Evolutionary conservation across 1,140 invertebrate species (phyloP), one percentile per base, ranked within the genome.

Genomic region (Achatina immaculata): DNA sequence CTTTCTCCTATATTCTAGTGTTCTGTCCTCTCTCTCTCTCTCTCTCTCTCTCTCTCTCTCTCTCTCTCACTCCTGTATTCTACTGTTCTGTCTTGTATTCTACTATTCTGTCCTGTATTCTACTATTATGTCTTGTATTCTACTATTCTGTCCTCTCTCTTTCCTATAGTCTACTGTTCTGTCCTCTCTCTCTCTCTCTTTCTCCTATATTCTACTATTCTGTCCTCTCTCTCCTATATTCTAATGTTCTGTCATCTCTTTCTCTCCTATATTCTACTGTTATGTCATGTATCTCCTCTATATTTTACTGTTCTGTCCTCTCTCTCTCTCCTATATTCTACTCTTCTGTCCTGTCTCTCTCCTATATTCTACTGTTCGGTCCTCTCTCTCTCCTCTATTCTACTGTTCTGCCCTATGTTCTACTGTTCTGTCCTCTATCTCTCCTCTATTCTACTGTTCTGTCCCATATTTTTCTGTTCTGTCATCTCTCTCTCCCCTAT

Each of bases 1-100:
- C 40, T 36, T 11, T 24, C 40, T 36, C 69, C 40, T 38, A 11
- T 31, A 34, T 24, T 34, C 31, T 31, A 11, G 4, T 11, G 6
- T 11, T 31, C 24, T 31, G 4, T 11, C 7, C 40, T n/a, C 7
- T 9, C 31, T 38, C 36, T 21, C 69, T 19, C 31, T 42, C 14
- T n/a, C 31, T 77, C 55, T 62, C 75, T 31, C 75, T 77, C 51
- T 58, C 36, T n/a, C 36, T n/a, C 55, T 58, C 48, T 58, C 45
- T 24, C 3, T 6, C 45, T 14, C 36, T 75, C 31, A n/a, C 40
- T 66, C 62, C 11, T n/a, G 9, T 28, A 9, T 48, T 19, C 19
- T 19, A 48, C 45, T 19, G 7, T 19, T 48, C 45, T 21, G 24
- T 71, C 68, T 71, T 6, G 6, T 6, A 31, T 34, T 71, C 68